A percentile compares a stretch with the other conserved stretches of the same genome.
Conservation (phyloP, 2,888 invertebrate species). For the Eupithecia centaureata region DNA sequence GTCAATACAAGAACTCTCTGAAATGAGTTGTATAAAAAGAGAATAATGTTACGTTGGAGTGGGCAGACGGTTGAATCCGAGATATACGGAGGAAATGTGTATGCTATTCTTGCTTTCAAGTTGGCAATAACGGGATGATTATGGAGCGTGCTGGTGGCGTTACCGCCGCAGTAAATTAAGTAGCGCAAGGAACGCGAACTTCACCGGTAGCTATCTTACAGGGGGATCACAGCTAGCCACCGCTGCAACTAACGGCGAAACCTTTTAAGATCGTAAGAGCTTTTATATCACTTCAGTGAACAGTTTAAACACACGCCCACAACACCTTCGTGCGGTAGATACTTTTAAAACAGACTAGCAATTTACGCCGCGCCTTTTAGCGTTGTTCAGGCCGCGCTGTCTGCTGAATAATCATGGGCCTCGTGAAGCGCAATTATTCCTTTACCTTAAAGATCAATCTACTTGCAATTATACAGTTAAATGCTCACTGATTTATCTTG, state of each 20-base stretch:
- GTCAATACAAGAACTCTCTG: slow-evolving; percentile 50
- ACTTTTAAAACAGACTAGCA: slow-evolving; percentile 35
- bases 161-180: slow-evolving; percentile 80
- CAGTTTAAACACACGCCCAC: slow-evolving; percentile 49
- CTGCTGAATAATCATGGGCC: slow-evolving; percentile 18
- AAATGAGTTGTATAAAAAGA: slow-evolving; percentile 59
- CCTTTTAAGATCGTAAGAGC: slow-evolving; percentile 58
- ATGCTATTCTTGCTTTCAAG: slow-evolving; percentile 80
- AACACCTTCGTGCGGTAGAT: slow-evolving; percentile 36
- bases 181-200: slow-evolving; percentile 65
- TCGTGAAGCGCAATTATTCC: slow-evolving; percentile 12
- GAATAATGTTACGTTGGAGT: slow-evolving; percentile 67
- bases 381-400: slow-evolving; percentile 17
- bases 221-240: slow-evolving; percentile 65
- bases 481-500: not conserved
- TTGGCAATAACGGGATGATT: slow-evolving; percentile 81
- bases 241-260: slow-evolving; percentile 53
- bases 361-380: slow-evolving; percentile 34
- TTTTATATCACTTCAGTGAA: slow-evolving; percentile 54
- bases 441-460: slow-evolving; percentile 14
- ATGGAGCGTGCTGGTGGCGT: slow-evolving; percentile 81
- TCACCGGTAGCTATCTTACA: slow-evolving; percentile 65
- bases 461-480: slow-evolving; percentile 5
- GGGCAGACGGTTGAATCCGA: slow-evolving; percentile 73
- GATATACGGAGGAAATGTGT: slow-evolving; percentile 79